Evolutionary conservation across 2,888 invertebrate genomes (phyloP).

Genomic region (Conops quadrifasciatus): DNA sequence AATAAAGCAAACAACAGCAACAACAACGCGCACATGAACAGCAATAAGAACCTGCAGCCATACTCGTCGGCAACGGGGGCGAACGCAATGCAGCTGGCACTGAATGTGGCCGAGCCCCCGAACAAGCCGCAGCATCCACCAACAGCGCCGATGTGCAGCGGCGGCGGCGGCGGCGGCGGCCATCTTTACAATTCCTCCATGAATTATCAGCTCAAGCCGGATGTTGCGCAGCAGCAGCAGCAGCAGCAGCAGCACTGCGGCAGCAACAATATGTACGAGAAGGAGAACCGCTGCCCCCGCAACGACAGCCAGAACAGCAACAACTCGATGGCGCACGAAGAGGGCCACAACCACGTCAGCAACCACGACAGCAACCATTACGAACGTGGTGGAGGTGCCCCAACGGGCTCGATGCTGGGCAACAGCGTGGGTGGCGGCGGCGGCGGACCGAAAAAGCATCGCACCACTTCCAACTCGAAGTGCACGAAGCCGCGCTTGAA

Average conservation of each 20-base stretch:
- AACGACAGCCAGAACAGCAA: conserved; percentile 57
- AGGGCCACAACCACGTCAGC: conserved; percentile 51
- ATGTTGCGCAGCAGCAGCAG: conserved; percentile 42
- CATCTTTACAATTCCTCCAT: conserved; percentile 57
- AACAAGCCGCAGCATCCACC: conserved; percentile 30
- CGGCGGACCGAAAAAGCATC: conserved; percentile 61
- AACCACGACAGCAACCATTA: conserved; percentile 18
- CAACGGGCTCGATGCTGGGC: conserved; percentile 37
- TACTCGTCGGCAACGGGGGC: conserved; percentile 34
- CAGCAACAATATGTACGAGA: conserved; percentile 56
- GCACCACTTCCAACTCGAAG: conserved; percentile 63
- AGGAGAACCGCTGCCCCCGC: conserved; percentile 55
- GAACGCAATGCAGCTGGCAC: conserved; percentile 45
- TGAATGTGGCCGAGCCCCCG: conserved; percentile 40
- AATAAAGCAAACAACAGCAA: conserved; percentile 41
- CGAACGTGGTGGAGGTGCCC: conserved; percentile 24
- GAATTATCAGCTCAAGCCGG: conserved; percentile 54
- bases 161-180: conserved; percentile 50
- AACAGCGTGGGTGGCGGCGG: conserved; percentile 44
- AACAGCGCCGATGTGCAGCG: conserved; percentile 42
- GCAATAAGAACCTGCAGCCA: conserved; percentile 44
- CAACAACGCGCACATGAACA: conserved; percentile 43
- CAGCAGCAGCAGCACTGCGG: conserved; percentile 42
- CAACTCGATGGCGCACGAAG: conserved; percentile 55
- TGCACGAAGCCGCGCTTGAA: conserved; percentile 65